Base-by-base conservation (phyloP, 2,797 vertebrate genomes). In the Lutjanus argentimaculatus region DNA sequence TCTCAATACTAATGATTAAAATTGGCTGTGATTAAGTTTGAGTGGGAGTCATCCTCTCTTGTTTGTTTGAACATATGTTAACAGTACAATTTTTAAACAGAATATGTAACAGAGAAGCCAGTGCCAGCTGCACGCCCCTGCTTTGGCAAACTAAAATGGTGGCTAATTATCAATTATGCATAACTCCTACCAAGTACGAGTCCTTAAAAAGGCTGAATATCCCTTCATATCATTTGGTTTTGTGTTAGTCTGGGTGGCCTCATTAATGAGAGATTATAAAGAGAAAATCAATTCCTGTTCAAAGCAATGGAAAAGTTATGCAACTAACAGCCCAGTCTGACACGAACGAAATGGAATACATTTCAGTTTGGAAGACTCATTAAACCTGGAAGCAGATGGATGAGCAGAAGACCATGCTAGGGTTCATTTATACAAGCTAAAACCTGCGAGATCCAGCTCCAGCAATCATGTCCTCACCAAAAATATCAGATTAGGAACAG, bases 371-470 rank as follows among this genome's bases (percentile, higher is more conserved):
- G 22, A 62, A 72, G 67, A 74, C 77, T 74, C 68, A 79, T 83
- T 81, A 79, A 81, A 85, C 61, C 67, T 67, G 67, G 53, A 72
- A 69, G 49, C 78, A 83, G 80, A 81, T 77, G 75, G 77, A 79
- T 65, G 74, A 86, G 77, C 79, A 86, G 72, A 68, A 68, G 67
- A 78, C 14, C 22, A 25, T 49, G 64, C 43, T 19, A 43, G 42
- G 72, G 68, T 62, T 51, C n/a, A 42, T 56, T 66, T 59, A 17
- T 58, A 80, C 49, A 72, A 77, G 25, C 52, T 83, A 13, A 69
- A 75, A 67, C 57, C 64, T 42, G 40, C 17, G 21, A 71, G 22
- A 61, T 67, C 19, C 48, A 76, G 56, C 72, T 67, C 62, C 46
- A 78, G 65, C 36, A 61, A 59, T 40, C 64, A 55, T 22, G 72